These are phyloP conservation scores for Oasisia sp. DNA, from an alignment of 2,888 invertebrate species.

Conservation along the genomic window DNA sequence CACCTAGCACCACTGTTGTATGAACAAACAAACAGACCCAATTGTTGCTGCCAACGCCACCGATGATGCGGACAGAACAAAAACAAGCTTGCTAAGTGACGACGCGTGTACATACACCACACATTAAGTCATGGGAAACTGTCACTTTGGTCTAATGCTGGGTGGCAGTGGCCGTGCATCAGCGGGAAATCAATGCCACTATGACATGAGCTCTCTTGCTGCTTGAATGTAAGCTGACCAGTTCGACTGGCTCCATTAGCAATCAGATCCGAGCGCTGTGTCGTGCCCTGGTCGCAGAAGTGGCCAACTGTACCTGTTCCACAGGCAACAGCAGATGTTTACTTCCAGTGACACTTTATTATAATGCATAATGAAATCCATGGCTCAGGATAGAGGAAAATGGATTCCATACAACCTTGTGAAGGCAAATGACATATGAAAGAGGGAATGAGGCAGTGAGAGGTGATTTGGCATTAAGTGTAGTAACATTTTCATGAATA, in stretches of 20 bases:
- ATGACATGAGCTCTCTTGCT: conserved; percentile 6
- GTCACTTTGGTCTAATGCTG: not conserved
- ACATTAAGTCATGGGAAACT: not conserved
- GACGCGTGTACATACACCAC: conserved; percentile 1
- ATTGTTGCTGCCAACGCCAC: not conserved
- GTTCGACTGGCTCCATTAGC: conserved; percentile 10
- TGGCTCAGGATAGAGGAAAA: not conserved
- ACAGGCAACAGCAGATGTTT: not conserved
- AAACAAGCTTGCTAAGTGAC: conserved; percentile 12
- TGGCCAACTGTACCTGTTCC: not conserved
- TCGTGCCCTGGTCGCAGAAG: not conserved
- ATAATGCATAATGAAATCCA: not conserved
- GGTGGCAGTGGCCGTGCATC: not conserved
- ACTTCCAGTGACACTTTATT: not conserved
- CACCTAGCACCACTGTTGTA: not conserved
- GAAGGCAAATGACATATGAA: not conserved
- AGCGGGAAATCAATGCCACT: conserved; percentile 6
- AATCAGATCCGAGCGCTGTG: not conserved
- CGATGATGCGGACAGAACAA: not conserved
- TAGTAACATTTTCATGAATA: too few species aligned
- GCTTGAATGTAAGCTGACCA: conserved; percentile 2
- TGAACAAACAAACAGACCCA: not conserved
- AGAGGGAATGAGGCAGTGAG: too few species aligned
- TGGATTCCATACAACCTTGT: not conserved
- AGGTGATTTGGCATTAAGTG: too few species aligned